These are phyloP conservation scores for Fulmarus glacialis DNA, from an alignment of 2,113 vertebrate genomes.

Conservation along the genomic window DNA sequence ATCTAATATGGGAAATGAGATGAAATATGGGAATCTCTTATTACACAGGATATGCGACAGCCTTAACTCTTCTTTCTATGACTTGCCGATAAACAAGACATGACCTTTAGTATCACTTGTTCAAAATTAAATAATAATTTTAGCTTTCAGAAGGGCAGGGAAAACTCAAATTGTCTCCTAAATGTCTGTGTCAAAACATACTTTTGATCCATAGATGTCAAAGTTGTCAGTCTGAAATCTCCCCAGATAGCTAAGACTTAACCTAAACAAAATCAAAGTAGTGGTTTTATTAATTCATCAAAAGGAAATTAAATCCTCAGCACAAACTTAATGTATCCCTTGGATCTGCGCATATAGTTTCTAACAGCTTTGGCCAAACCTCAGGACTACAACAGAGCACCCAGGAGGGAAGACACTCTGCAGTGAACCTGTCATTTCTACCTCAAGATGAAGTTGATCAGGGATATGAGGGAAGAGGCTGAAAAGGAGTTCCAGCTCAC, in stretches of 20 bases:
- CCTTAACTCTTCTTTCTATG: too few species aligned
- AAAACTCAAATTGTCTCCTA: neutral
- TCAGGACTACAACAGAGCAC: neutral
- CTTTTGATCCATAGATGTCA: neutral
- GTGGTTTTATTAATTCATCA: neutral
- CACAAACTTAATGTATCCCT: neutral
- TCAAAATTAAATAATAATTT: too few species aligned
- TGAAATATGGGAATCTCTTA: neutral
- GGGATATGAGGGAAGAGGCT: neutral
- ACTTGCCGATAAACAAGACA: too few species aligned
- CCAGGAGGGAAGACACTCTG: neutral
- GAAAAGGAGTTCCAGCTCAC: neutral
- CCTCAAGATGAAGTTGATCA: neutral
- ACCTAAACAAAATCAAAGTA: neutral
- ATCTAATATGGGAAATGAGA: neutral
- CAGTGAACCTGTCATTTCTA: neutral
- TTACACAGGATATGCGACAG: neutral
- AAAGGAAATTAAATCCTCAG: neutral
- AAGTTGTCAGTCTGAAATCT: neutral
- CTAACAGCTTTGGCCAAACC: neutral
- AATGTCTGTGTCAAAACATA: neutral
- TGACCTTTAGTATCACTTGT: too few species aligned
- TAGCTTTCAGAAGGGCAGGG: neutral
- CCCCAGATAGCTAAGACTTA: neutral
- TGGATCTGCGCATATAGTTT: neutral